A percentile compares a stretch with the other conserved stretches of the same genome.
Conservation (phyloP, 1,140 invertebrate genomes). For the Drosophila nigrodunni region DNA sequence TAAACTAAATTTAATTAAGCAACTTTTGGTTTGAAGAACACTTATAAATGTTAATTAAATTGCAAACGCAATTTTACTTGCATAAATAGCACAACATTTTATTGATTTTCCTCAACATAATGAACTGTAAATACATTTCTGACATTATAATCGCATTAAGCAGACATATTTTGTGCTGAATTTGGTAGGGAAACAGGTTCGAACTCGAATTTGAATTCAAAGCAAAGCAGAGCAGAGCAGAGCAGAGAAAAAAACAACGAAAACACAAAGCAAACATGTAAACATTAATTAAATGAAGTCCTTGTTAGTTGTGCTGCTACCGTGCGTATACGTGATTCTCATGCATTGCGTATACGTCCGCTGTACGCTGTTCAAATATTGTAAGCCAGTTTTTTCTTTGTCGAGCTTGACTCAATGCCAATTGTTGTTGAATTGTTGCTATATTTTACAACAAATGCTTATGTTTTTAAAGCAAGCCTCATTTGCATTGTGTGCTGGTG, state of each 20-base stretch:
- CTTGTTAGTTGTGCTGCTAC: background rate
- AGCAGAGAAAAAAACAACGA: too few relatives aligned
- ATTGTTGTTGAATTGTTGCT: conserved; percentile 23
- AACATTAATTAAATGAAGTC: conserved; percentile 10
- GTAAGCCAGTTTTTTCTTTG: conserved; percentile 12
- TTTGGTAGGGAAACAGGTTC: conserved; percentile 5
- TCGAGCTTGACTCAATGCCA: conserved; percentile 21
- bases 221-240: background rate
- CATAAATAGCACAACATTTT: too few relatives aligned
- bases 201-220: background rate
- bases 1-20: too few relatives aligned
- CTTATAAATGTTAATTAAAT: too few relatives aligned
- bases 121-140: too few relatives aligned
- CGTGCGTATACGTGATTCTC: conserved; percentile 40
- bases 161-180: background rate
- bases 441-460: conserved; percentile 26
- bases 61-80: too few relatives aligned
- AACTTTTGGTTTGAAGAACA: too few relatives aligned
- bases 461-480: conserved; percentile 28
- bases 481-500: conserved; percentile 30
- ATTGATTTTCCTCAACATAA: too few relatives aligned
- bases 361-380: background rate
- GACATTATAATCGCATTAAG: background rate
- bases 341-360: conserved; percentile 26
- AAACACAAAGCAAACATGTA: conserved; percentile 11